A percentile compares a stretch with the other conserved stretches of the same genome.
Evolutionary conservation across 2,797 vertebrate species (phyloP).

Genomic region (Aulostomus chinensis): DNA sequence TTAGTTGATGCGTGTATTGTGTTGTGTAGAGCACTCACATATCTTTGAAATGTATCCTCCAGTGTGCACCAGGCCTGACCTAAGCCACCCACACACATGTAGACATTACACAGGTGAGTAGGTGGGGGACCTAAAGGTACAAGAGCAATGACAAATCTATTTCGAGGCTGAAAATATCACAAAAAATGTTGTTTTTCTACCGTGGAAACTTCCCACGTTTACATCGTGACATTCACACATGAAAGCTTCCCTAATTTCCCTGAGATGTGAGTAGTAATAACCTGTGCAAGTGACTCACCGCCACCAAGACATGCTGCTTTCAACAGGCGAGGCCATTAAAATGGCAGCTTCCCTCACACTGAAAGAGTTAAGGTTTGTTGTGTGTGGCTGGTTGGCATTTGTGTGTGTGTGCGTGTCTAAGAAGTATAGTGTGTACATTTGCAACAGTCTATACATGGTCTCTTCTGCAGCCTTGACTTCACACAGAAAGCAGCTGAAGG

Average conservation of each 20-base stretch:
- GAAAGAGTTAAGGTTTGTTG: conserved; percentile 2
- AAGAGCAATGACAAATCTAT: background rate
- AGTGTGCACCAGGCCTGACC: too few relatives aligned
- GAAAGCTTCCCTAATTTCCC: conserved; percentile 3
- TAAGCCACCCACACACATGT: background rate
- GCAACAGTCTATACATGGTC: conserved; percentile 11
- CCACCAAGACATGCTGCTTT: conserved; percentile 18
- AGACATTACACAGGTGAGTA: background rate
- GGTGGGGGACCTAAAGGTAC: background rate
- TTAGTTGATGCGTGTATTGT: too few relatives aligned
- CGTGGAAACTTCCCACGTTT: conserved; percentile 4
- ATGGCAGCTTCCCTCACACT: conserved; percentile 16
- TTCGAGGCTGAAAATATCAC: conserved; percentile 7
- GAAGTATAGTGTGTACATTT: conserved; percentile 3
- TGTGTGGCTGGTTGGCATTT: background rate
- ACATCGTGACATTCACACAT: conserved; percentile 18
- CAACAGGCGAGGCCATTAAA: conserved; percentile 40
- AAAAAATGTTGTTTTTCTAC: conserved; percentile 14
- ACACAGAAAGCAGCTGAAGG: conserved; percentile 17
- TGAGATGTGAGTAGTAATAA: conserved; percentile 20
- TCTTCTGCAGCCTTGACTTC: conserved; percentile 33
- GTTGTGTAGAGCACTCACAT: too few relatives aligned
- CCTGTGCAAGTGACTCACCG: conserved; percentile 39
- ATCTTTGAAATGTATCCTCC: too few relatives aligned
- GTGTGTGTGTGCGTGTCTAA: background rate